These are phyloP conservation scores for Mixornis gularis DNA, from an alignment of 2,113 vertebrate species.

Conservation along the genomic window DNA sequence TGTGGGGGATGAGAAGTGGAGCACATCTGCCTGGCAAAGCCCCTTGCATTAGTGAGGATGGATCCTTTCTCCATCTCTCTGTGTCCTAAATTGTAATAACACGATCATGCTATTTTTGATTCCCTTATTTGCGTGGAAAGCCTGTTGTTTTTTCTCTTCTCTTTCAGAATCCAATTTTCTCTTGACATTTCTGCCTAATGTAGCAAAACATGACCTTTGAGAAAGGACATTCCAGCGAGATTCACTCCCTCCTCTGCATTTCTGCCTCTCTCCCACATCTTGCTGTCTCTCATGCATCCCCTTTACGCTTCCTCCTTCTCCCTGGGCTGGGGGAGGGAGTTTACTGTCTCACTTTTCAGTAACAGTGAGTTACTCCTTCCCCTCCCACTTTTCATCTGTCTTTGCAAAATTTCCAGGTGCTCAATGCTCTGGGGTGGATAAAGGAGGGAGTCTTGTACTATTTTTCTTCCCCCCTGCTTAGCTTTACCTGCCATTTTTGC, in stretches of 20 bases:
- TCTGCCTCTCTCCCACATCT: slow-evolving; percentile 56
- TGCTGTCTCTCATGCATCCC: slow-evolving; percentile 45
- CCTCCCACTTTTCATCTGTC: slow-evolving; percentile 58
- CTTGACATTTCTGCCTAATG: slow-evolving; percentile 87
- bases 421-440: background rate
- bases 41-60: slow-evolving; percentile 12
- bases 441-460: background rate
- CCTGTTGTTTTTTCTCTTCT: slow-evolving; percentile 76
- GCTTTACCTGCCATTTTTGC: slow-evolving; percentile 8
- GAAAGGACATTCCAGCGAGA: slow-evolving; percentile 73
- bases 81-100: slow-evolving; percentile 60
- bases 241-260: slow-evolving; percentile 62
- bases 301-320: background rate
- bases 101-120: slow-evolving; percentile 73
- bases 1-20: background rate
- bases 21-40: slow-evolving; percentile 40
- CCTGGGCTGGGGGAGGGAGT: background rate
- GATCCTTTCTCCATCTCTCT: slow-evolving; percentile 7
- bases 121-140: slow-evolving; percentile 83
- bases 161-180: slow-evolving; percentile 86
- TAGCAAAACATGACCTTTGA: slow-evolving; percentile 89
- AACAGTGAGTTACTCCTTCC: slow-evolving; percentile 1
- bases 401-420: slow-evolving; percentile 39
- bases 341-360: slow-evolving; percentile 25
- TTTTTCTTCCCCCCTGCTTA: background rate